Percentiles rank a stretch among this genome's conserved stretches.
phyloP scores from a whole-genome alignment of 1,140 invertebrate species.

The Teleogryllus occipitalis region DNA sequence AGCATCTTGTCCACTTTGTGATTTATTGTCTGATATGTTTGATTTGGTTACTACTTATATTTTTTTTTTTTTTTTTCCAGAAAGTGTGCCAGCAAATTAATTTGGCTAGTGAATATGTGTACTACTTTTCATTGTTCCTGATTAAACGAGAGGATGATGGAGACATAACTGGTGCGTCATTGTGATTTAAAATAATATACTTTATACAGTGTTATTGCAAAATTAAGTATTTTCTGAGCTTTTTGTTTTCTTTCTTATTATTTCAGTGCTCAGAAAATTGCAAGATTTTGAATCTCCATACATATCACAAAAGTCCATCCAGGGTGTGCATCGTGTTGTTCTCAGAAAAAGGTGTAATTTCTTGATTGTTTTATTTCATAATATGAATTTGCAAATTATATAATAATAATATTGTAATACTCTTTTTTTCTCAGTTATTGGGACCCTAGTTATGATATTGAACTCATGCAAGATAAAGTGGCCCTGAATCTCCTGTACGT shows the following conservation, averaged over 20 bases:
- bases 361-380: background rate
- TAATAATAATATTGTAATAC: too few species aligned
- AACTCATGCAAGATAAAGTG: slow-evolving; percentile 68
- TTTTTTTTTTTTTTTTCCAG: slow-evolving; percentile 37
- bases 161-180: slow-evolving; percentile 49
- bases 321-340: slow-evolving; percentile 55
- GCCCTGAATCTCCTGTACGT: slow-evolving; percentile 80
- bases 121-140: slow-evolving; percentile 84
- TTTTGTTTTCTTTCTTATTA: slow-evolving; percentile 22
- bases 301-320: slow-evolving; percentile 68
- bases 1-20: background rate
- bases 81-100: slow-evolving; percentile 68
- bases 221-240: background rate
- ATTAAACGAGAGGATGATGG: slow-evolving; percentile 66
- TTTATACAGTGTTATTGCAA: background rate
- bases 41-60: background rate
- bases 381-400: background rate
- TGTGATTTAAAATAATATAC: slow-evolving; percentile 10
- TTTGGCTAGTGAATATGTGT: slow-evolving; percentile 63
- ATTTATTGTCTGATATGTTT: background rate
- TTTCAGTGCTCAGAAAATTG: slow-evolving; percentile 69
- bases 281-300: slow-evolving; percentile 95
- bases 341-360: slow-evolving; percentile 57
- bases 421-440: slow-evolving; percentile 60
- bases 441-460: slow-evolving; percentile 74